Evolutionary conservation across 2,888 invertebrate genomes (phyloP).

Genomic region (Escarpia spicata): DNA sequence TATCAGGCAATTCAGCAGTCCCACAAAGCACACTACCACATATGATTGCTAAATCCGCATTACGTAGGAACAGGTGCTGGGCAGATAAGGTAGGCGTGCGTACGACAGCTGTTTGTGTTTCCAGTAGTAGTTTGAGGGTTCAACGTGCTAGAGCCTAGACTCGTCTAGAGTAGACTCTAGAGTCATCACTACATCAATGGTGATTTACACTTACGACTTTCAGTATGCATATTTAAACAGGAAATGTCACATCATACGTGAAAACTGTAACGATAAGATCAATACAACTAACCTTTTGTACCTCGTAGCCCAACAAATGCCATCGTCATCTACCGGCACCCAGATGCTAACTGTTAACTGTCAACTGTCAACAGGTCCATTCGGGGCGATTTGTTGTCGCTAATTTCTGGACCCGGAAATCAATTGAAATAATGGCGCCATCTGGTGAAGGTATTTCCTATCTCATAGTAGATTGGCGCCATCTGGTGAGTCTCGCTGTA

Average conservation of each 20-base stretch:
- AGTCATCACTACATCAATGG: too few relatives aligned
- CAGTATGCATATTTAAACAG: neutral
- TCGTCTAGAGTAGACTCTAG: too few relatives aligned
- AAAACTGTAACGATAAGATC: neutral
- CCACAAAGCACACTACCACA: neutral
- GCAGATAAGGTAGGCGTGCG: neutral
- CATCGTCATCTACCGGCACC: neutral
- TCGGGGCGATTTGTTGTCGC: neutral
- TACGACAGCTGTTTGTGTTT: neutral
- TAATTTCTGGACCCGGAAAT: slow-evolving; percentile 1
- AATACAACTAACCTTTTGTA: neutral
- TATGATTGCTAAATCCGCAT: neutral
- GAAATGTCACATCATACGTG: neutral
- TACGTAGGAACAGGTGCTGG: neutral
- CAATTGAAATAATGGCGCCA: neutral
- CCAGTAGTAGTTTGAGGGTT: neutral
- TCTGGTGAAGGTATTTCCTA: neutral
- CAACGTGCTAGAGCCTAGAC: neutral
- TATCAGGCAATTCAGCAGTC: neutral
- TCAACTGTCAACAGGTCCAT: slow-evolving; percentile 6
- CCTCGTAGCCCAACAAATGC: neutral
- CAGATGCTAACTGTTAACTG: neutral
- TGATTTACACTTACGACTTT: neutral
- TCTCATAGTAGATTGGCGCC: neutral
- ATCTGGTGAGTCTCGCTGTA: neutral